Evolutionary conservation across 1,140 invertebrate genomes (phyloP).

Genomic region (Caenorhabditis remanei): DNA sequence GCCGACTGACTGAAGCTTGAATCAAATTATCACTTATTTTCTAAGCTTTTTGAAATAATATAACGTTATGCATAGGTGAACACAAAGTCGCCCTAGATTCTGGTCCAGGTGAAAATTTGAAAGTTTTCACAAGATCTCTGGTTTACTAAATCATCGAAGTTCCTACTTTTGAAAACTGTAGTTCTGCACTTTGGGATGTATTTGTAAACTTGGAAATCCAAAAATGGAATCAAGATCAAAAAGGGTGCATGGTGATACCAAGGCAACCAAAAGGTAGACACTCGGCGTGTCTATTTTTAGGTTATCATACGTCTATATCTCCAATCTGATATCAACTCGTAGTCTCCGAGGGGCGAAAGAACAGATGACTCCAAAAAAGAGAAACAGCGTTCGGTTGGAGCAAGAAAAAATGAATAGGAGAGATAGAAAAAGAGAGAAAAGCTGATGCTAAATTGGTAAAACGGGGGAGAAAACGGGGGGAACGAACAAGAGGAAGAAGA

Average conservation of each 20-base stretch:
- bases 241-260: neutral
- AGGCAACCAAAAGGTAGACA: neutral
- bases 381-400: neutral
- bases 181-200: no score
- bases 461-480: conserved; percentile 9
- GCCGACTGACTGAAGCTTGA: neutral
- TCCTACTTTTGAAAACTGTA: neutral
- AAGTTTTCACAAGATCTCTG: neutral
- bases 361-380: neutral
- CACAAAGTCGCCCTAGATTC: neutral
- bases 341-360: no score
- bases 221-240: no score
- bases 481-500: neutral
- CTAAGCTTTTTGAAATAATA: neutral
- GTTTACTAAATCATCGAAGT: neutral
- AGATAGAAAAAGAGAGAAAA: conserved; percentile 47
- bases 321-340: no score
- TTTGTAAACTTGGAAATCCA: no score
- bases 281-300: no score
- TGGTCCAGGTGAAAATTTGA: neutral
- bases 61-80: neutral
- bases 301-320: no score
- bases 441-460: conserved; percentile 29
- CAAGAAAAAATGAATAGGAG: conserved; percentile 6
- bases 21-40: neutral